A percentile compares a stretch with the other conserved stretches of the same genome.
Evolutionary conservation across 2,888 invertebrate species (phyloP).

Genomic region (Dryadula phaetusa): DNA sequence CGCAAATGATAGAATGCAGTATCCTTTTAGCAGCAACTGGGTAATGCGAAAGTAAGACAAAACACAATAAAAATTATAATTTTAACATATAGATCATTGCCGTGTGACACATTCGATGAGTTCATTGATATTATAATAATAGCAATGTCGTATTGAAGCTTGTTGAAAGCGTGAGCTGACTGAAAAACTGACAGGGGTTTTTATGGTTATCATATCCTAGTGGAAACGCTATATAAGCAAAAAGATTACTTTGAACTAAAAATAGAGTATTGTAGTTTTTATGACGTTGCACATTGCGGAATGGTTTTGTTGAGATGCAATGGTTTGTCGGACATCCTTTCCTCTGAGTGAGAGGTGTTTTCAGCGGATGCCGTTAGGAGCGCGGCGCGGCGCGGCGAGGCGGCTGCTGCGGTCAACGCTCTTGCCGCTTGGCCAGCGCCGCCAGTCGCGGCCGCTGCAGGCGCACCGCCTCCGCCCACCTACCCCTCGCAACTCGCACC

Average conservation of each 20-base stretch:
- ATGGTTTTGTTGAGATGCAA: conserved; percentile 6
- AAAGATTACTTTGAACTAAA: background rate
- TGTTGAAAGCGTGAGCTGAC: background rate
- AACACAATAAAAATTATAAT: too few relatives aligned
- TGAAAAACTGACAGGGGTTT: background rate
- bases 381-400: conserved; percentile 61
- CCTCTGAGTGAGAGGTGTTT: conserved; percentile 55
- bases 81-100: background rate
- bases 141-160: background rate
- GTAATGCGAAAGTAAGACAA: background rate
- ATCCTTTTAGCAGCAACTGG: background rate
- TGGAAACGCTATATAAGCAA: background rate
- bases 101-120: background rate
- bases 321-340: conserved; percentile 47
- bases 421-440: conserved; percentile 72
- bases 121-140: background rate
- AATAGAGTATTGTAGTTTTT: background rate
- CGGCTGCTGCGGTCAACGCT: conserved; percentile 70
- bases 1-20: background rate
- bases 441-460: conserved; percentile 64
- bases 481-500: conserved; percentile 38
- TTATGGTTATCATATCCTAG: background rate
- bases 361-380: conserved; percentile 69
- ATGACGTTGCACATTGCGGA: background rate
- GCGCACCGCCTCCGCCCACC: conserved; percentile 46